A percentile compares a stretch with the other conserved stretches of the same genome.
Evolutionary conservation across 2,888 invertebrate species (phyloP).

Genomic region (Ypsolopha sequella): DNA sequence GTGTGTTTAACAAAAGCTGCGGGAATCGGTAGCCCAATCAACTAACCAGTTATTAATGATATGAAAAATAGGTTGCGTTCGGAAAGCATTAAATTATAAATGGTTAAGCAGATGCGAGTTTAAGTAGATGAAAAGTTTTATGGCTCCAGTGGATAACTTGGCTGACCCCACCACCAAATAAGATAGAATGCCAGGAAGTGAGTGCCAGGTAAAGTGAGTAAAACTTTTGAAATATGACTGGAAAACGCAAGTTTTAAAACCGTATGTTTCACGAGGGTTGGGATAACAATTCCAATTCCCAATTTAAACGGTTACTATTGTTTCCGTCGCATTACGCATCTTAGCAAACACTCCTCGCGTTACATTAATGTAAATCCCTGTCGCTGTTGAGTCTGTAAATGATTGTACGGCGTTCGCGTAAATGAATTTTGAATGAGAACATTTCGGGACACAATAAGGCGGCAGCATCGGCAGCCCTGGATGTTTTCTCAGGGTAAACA

Average conservation of each 20-base stretch:
- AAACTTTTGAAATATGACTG: too few relatives aligned
- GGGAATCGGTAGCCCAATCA: slow-evolving; percentile 56
- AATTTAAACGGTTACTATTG: too few relatives aligned
- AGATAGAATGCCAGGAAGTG: too few relatives aligned
- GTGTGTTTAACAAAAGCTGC: slow-evolving; percentile 57
- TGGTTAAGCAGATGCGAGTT: slow-evolving; percentile 12
- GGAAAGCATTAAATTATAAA: not conserved
- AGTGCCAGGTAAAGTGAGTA: too few relatives aligned
- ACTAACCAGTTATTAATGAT: slow-evolving; percentile 53
- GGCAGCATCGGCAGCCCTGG: slow-evolving; percentile 24
- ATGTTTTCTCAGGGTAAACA: slow-evolving; percentile 53
- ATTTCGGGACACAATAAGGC: slow-evolving; percentile 31
- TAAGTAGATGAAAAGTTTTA: slow-evolving; percentile 13
- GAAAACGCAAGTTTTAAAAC: too few relatives aligned
- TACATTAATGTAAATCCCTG: not conserved
- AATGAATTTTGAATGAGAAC: slow-evolving; percentile 54
- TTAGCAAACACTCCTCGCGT: too few relatives aligned
- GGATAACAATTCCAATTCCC: too few relatives aligned
- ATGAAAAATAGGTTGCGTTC: slow-evolving; percentile 19
- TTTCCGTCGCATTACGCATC: too few relatives aligned
- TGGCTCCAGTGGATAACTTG: too few relatives aligned
- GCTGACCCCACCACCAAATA: too few relatives aligned
- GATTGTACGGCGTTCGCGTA: slow-evolving; percentile 45
- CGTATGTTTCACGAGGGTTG: too few relatives aligned
- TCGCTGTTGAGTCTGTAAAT: slow-evolving; percentile 33